Evolutionary conservation across 2,113 vertebrate genomes (phyloP).

Genomic region (Peucedramus taeniatus): DNA sequence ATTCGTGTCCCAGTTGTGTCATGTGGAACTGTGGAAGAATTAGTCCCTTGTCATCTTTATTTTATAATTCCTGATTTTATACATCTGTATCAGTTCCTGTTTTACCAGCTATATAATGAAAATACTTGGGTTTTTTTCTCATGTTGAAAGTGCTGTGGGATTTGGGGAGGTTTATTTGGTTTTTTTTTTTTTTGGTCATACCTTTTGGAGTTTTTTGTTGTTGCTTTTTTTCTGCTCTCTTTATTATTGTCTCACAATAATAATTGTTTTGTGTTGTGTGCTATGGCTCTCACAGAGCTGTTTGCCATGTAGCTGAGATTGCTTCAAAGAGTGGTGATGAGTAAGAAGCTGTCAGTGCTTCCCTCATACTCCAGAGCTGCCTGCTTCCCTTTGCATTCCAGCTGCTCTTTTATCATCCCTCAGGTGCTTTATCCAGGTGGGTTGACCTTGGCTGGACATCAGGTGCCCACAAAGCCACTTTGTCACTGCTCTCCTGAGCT

Average conservation of each 20-base stretch:
- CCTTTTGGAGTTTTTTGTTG: not conserved
- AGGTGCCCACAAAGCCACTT: not conserved
- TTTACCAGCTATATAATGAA: not conserved
- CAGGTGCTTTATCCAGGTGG: not conserved
- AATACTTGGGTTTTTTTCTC: not conserved
- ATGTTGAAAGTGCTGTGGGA: not conserved
- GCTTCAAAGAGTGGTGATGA: not conserved
- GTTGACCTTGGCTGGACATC: not conserved
- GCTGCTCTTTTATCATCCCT: not conserved
- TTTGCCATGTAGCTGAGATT: rapidly evolving
- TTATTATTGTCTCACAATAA: not conserved
- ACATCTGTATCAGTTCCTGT: not conserved
- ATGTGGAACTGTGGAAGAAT: not conserved
- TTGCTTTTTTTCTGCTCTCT: not conserved
- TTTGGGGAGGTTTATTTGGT: not conserved
- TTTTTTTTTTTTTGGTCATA: too few relatives aligned
- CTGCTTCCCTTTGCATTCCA: not conserved
- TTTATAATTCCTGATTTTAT: not conserved
- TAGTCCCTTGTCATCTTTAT: not conserved
- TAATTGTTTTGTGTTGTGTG: not conserved
- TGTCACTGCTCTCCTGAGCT: not conserved
- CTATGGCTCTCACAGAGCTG: not conserved
- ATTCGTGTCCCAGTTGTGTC: not conserved
- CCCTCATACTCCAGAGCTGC: not conserved
- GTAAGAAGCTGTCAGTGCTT: not conserved